Conservation (phyloP, 2,797 vertebrate species). For the Aplochiton taeniatus region DNA sequence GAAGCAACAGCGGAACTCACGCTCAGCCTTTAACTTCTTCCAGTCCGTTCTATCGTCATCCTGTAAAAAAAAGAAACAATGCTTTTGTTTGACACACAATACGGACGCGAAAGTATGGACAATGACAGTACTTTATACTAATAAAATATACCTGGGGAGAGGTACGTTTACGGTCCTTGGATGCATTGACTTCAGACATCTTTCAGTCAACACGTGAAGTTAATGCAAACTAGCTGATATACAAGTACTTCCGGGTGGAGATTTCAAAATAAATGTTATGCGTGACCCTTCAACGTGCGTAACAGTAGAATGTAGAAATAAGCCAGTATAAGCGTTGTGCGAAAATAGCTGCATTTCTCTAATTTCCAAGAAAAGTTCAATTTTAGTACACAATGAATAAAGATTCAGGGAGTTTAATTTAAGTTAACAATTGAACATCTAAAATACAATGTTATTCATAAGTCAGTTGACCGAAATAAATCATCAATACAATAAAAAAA, state of each 20-base stretch:
- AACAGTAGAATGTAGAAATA: too few relatives aligned
- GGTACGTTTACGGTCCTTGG: conserved; percentile 11
- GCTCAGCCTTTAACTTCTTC: conserved; percentile 73
- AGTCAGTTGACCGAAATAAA: too few relatives aligned
- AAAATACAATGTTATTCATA: too few relatives aligned
- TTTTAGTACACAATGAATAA: too few relatives aligned
- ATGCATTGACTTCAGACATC: conserved; percentile 14
- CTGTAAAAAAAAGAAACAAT: conserved; percentile 43
- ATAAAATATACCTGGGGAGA: conserved; percentile 8
- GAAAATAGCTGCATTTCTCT: too few relatives aligned
- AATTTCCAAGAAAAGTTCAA: too few relatives aligned
- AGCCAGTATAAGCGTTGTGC: too few relatives aligned
- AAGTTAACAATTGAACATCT: too few relatives aligned
- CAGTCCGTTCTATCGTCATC: conserved; percentile 62
- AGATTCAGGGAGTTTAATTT: too few relatives aligned
- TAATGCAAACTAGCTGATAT: not conserved
- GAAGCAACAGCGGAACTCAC: conserved; percentile 57
- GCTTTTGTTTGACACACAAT: too few relatives aligned
- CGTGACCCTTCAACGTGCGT: too few relatives aligned
- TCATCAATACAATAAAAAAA: too few relatives aligned
- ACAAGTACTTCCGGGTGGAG: conserved; percentile 8
- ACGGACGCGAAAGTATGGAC: not conserved
- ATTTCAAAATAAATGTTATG: conserved; percentile 21
- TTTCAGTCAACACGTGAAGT: not conserved
- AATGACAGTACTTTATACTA: not conserved